These are phyloP conservation scores for Rattus rattus DNA, from an alignment of 2,113 vertebrate species.

Conservation along the genomic window DNA sequence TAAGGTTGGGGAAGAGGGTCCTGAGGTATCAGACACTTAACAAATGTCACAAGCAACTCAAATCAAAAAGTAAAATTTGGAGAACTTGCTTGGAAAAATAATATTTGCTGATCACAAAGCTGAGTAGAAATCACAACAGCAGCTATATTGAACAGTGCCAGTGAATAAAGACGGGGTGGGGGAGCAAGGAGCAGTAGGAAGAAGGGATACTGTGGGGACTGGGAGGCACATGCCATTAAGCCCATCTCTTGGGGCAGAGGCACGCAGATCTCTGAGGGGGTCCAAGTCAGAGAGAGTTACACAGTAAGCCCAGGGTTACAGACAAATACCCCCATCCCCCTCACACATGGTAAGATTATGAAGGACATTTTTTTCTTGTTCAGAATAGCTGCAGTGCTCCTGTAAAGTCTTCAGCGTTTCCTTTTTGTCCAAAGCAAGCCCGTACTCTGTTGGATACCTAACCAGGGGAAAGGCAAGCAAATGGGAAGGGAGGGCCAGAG, in stretches of 20 bases:
- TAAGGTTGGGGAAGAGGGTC: background rate
- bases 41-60: constrained; percentile 10
- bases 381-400: background rate
- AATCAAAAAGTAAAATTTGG: constrained; percentile 52
- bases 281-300: background rate
- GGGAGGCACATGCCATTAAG: background rate
- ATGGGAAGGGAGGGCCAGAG: background rate
- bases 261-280: background rate
- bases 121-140: background rate
- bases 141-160: constrained; percentile 26
- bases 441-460: background rate
- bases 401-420: background rate
- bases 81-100: constrained; percentile 13
- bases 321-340: too few relatives aligned
- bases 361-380: background rate
- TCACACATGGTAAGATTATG: background rate
- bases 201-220: background rate
- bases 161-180: background rate
- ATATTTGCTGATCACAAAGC: constrained; percentile 31
- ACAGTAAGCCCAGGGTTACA: background rate
- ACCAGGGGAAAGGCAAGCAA: background rate
- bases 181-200: background rate
- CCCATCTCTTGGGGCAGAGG: background rate
- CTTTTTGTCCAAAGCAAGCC: constrained; percentile 23
- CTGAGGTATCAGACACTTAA: constrained; percentile 6